phyloP scores from a whole-genome alignment of 2,888 invertebrate species.

The Biston stratarius region DNA sequence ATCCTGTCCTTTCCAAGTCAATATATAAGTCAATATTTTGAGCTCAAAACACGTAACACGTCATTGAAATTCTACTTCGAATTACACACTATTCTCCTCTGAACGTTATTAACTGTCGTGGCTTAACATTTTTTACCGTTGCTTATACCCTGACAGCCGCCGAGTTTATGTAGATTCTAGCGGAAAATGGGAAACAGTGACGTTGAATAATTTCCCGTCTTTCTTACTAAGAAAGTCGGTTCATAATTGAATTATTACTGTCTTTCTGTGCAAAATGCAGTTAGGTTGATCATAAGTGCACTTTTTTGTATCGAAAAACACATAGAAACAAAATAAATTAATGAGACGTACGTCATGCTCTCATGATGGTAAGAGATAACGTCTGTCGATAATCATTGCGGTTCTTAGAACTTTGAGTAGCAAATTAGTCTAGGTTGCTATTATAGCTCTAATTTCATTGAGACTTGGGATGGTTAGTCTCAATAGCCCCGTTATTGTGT shows the following conservation, averaged over 20 bases:
- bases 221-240: constrained; percentile 5
- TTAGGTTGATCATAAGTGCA: neutral
- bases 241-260: constrained; percentile 18
- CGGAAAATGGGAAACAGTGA: constrained; percentile 28
- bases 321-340: too few species aligned
- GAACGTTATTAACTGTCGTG: constrained; percentile 17
- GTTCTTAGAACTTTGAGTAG: too few species aligned
- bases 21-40: neutral
- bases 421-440: too few species aligned
- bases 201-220: constrained; percentile 22
- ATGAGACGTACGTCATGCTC: neutral
- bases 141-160: constrained; percentile 19
- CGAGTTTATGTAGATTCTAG: constrained; percentile 15
- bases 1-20: too few species aligned
- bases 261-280: constrained; percentile 5
- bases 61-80: neutral
- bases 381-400: too few species aligned
- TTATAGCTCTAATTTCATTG: too few species aligned
- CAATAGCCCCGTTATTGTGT: too few species aligned
- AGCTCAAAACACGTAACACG: neutral
- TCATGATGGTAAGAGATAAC: too few species aligned
- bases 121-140: constrained; percentile 25
- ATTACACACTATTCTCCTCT: constrained; percentile 5
- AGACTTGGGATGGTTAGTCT: too few species aligned
- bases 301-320: too few species aligned